A percentile compares a stretch with the other conserved stretches of the same genome.
These are phyloP conservation scores for Vombatus ursinus DNA, from an alignment of 2,113 vertebrate genomes.

Conservation along the genomic window DNA sequence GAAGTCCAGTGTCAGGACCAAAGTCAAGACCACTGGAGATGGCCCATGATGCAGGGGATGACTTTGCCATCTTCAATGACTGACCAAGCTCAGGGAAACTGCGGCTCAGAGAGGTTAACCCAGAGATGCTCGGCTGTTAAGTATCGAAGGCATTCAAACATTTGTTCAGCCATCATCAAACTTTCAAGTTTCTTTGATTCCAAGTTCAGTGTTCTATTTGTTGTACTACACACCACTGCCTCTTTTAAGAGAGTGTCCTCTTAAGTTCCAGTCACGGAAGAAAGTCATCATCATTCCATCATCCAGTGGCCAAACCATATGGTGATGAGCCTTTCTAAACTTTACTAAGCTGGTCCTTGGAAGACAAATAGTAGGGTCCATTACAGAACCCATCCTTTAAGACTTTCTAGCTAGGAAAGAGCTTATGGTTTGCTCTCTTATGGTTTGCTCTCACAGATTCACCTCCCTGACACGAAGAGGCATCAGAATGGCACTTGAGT, in stretches of 20 bases:
- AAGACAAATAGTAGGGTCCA: neutral
- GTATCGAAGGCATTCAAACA: neutral
- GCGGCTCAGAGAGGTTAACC: neutral
- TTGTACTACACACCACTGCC: neutral
- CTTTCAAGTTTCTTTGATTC: neutral
- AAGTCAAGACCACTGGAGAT: neutral
- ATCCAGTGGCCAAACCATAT: neutral
- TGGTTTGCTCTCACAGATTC: neutral
- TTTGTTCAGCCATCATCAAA: neutral
- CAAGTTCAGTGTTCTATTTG: neutral
- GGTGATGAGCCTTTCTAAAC: neutral
- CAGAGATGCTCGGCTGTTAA: neutral
- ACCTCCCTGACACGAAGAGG: neutral
- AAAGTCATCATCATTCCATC: neutral
- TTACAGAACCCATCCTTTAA: neutral
- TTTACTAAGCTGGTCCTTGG: neutral
- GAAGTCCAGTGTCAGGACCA: neutral
- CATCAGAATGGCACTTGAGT: neutral
- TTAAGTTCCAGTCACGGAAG: neutral
- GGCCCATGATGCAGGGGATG: neutral
- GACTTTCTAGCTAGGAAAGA: neutral
- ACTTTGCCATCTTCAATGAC: neutral
- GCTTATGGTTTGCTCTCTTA: too few species aligned
- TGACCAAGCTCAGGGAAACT: neutral
- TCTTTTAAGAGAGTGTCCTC: neutral